These are phyloP conservation scores for Menura novaehollandiae DNA, from an alignment of 2,113 vertebrate genomes.

Conservation along the genomic window DNA sequence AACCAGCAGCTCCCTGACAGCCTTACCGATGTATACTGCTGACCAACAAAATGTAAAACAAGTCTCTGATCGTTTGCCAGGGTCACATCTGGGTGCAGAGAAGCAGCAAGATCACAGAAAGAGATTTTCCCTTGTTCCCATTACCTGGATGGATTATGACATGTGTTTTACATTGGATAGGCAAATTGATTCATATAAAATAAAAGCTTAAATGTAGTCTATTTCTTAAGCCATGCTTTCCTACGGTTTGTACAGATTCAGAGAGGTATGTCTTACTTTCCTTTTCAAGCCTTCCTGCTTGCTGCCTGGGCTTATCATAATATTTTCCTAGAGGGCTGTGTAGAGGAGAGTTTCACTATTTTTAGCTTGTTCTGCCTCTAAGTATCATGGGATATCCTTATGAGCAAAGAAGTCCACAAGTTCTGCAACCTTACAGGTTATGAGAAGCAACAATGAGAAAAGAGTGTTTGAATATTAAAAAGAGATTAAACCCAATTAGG, in stretches of 20 bases:
- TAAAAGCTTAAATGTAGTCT: not conserved
- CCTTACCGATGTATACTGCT: not conserved
- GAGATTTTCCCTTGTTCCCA: conserved; percentile 3
- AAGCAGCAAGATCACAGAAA: not conserved
- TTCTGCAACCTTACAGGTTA: not conserved
- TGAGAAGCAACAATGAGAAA: not conserved
- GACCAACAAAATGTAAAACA: conserved; percentile 38
- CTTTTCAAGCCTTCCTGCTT: conserved; percentile 24
- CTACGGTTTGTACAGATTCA: conserved; percentile 42
- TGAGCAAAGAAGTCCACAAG: not conserved
- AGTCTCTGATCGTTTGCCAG: conserved; percentile 33
- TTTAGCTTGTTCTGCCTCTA: not conserved
- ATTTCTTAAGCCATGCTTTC: conserved; percentile 20
- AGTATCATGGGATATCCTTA: not conserved
- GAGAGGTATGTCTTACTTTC: conserved; percentile 37
- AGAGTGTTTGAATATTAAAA: not conserved
- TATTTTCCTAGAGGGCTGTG: conserved; percentile 24
- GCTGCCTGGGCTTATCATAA: conserved; percentile 7
- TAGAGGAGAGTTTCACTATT: not conserved
- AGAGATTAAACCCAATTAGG: not conserved
- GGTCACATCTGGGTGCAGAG: conserved; percentile 26
- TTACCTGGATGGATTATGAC: conserved; percentile 48
- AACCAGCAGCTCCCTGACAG: not conserved
- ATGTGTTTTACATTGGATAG: conserved; percentile 42
- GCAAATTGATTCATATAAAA: conserved; percentile 33